Evolutionary conservation across 2,888 invertebrate species (phyloP).

Genomic region (Lagria hirta): DNA sequence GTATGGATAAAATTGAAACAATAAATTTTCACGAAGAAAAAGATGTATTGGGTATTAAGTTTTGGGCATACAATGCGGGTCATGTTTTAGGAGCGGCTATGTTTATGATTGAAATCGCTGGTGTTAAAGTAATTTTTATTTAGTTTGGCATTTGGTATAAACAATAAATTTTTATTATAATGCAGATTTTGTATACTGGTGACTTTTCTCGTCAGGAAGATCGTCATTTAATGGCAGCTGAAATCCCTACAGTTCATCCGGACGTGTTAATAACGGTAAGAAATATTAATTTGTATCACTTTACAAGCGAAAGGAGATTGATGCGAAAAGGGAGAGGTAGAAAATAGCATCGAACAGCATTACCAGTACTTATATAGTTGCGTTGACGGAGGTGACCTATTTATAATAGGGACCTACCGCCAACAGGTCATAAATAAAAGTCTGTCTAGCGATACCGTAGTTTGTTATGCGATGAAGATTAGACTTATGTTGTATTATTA

Average conservation of each 20-base stretch:
- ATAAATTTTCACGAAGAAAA: conserved; percentile 98
- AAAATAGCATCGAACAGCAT: no score
- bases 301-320: no score
- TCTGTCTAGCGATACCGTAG: no score
- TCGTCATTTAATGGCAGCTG: conserved; percentile 98
- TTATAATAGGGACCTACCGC: no score
- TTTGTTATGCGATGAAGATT: no score
- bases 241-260: conserved; percentile 93
- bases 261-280: conserved; percentile 92
- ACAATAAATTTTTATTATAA: conserved; percentile 18
- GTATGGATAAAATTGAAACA: conserved; percentile 99
- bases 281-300: conserved; percentile 8
- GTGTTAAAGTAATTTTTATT: conserved; percentile 66
- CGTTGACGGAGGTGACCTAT: no score
- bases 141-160: conserved; percentile 5
- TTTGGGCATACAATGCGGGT: conserved; percentile 99
- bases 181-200: conserved; percentile 87
- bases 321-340: no score
- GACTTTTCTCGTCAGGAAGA: conserved; percentile 99
- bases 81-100: conserved; percentile 99
- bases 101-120: conserved; percentile 99
- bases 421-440: no score
- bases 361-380: no score
- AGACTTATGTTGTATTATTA: no score
- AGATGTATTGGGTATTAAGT: conserved; percentile 93